Evolutionary conservation across 2,113 vertebrate genomes (phyloP).

Genomic region (Andinoacara biseriatus): DNA sequence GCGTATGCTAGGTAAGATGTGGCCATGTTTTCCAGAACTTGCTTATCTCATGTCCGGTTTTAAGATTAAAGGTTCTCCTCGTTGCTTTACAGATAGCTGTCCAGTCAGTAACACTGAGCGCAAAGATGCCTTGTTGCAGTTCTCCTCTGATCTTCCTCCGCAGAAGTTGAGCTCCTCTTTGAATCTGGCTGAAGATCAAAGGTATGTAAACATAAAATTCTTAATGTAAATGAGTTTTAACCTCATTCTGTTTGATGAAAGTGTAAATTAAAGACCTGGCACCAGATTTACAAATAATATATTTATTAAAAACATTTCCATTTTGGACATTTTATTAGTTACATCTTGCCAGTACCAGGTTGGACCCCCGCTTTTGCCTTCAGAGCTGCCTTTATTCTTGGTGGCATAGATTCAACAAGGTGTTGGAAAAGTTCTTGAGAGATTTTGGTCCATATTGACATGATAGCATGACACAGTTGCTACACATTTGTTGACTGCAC

Average conservation of each 20-base stretch:
- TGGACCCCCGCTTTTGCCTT: not conserved
- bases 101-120: constrained; percentile 81
- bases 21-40: not conserved
- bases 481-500: not conserved
- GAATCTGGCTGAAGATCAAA: constrained; percentile 34
- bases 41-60: not conserved
- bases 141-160: constrained; percentile 68
- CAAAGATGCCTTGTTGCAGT: constrained; percentile 78
- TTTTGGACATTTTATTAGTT: not conserved
- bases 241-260: not conserved
- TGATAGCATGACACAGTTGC: not conserved
- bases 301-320: not conserved
- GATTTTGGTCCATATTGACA: not conserved
- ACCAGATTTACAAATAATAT: not conserved
- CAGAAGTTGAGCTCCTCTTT: constrained; percentile 39
- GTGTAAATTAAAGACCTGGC: not conserved
- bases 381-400: not conserved
- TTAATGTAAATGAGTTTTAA: not conserved
- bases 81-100: constrained; percentile 72
- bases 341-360: not conserved
- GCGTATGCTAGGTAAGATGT: constrained; percentile 76
- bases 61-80: not conserved
- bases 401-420: not conserved
- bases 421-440: not conserved
- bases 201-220: constrained; percentile 31